Base-by-base conservation (phyloP, 2,888 invertebrate genomes). In the Drosophila anceps region DNA sequence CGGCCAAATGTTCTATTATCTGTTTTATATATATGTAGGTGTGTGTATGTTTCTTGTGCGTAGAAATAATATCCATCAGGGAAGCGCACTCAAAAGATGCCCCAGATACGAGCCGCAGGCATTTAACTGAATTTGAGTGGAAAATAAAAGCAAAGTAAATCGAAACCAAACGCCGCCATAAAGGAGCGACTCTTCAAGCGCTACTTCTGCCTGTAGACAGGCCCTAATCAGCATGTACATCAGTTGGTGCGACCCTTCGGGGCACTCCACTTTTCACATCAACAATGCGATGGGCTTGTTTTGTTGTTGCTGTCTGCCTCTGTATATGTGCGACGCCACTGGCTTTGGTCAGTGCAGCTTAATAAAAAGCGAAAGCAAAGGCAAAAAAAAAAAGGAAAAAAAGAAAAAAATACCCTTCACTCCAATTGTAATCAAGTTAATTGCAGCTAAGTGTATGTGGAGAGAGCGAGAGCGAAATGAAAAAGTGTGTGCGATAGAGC, bases 1-100 rank as follows among this genome's bases (percentile, higher is more conserved):
- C 82, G 82, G 90, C 82, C 79, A 86, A 82, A 84, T 73, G 73
- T 89, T 81, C 90, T 87, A 88, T 90, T 86, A 89, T 83, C 80
- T 69, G 33, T 58, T 39, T 8, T 41, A 27, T 51, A 20, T 27
- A 31, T 48, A 29, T 60, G 41, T 53, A 3, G 15, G 15, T 46
- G 27, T 51, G 69, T 54, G 29, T n/a, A 8, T 13, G 37, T 24
- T 31, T 4, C 15, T 57, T 55, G 72, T 75, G 63, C 54, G 63
- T 66, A 67, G 78, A 73, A 81, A 82, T 79, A 83, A 88, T 84
- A 84, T 78, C 75, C 75, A 68, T 67, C 57, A 69, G 58, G n/a
- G 65, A 63, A 77, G 59, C 66, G 62, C 66, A 69, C 69, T 67
- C 57, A 35, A 66, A 63, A 83, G 74, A 77, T 82, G 86, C 66